Conservation (phyloP, 2,797 vertebrate genomes). For the Onychomys torridus region DNA sequence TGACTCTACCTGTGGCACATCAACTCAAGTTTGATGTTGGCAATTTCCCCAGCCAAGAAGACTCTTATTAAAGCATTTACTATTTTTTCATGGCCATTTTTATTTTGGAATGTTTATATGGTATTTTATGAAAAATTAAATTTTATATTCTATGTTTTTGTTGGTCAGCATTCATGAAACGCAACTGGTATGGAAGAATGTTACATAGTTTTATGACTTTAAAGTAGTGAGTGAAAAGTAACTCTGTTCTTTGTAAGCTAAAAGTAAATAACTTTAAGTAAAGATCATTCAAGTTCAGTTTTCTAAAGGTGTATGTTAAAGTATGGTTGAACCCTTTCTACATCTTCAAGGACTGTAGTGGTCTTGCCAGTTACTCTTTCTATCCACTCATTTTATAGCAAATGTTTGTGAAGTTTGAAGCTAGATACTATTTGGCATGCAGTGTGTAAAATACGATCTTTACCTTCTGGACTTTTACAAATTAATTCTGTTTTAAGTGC, state of each 20-base stretch:
- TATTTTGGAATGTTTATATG: not conserved
- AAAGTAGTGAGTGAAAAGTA: not conserved
- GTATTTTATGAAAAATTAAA: not conserved
- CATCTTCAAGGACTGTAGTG: not conserved
- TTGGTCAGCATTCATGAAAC: not conserved
- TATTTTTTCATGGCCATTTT: not conserved
- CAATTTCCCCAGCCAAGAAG: not conserved
- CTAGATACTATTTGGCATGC: conserved; percentile 9
- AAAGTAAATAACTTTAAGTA: conserved; percentile 13
- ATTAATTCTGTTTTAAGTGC: conserved; percentile 55
- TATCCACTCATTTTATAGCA: conserved; percentile 12
- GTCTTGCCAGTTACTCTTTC: not conserved
- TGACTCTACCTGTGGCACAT: not conserved
- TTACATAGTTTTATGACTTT: not conserved
- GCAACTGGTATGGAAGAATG: not conserved
- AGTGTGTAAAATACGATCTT: conserved; percentile 15
- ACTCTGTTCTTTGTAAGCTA: not conserved
- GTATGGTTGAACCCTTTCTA: not conserved
- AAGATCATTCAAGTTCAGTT: conserved; percentile 21
- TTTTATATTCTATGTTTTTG: not conserved
- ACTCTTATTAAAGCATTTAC: not conserved
- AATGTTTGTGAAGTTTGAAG: not conserved
- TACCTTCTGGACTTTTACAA: not conserved
- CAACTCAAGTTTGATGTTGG: not conserved
- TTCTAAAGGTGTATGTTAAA: not conserved